Evolutionary conservation across 1,140 invertebrate species (phyloP).

Genomic region (Sinella curviseta): DNA sequence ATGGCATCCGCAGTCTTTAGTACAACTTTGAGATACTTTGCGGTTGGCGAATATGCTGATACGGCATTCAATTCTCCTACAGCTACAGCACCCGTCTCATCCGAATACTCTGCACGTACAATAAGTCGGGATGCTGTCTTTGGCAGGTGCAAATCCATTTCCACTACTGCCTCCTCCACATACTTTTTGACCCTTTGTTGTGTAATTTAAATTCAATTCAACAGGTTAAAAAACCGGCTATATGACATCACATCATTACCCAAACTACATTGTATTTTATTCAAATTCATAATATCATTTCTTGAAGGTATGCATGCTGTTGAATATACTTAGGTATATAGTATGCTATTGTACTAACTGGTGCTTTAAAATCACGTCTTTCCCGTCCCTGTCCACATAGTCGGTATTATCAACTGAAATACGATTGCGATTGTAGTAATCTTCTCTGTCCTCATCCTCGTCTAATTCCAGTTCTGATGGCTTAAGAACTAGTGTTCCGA

Average conservation of each 20-base stretch:
- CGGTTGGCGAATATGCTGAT: constrained; percentile 50
- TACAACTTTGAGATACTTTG: constrained; percentile 54
- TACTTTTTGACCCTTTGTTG: constrained; percentile 33
- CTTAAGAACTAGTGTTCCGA: background rate
- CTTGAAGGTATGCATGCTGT: background rate
- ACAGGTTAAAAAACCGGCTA: background rate
- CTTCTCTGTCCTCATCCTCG: background rate
- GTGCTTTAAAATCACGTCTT: constrained; percentile 16
- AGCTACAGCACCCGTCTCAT: constrained; percentile 50
- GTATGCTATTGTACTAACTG: background rate
- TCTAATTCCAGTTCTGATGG: background rate
- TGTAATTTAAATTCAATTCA: background rate
- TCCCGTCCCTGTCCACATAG: background rate
- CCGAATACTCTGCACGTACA: constrained; percentile 53
- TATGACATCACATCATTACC: too few species aligned
- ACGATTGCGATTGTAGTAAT: background rate
- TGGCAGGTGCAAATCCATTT: constrained; percentile 53
- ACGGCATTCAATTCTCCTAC: constrained; percentile 50
- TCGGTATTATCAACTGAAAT: background rate
- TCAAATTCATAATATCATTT: too few species aligned
- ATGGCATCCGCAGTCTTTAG: constrained; percentile 49
- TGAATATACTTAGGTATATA: background rate
- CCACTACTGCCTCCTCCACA: constrained; percentile 51
- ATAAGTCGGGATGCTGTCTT: constrained; percentile 50
- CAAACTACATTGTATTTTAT: too few species aligned